Evolutionary conservation across 2,888 invertebrate species (phyloP).

Genomic region (Drosophila kanekoi): DNA sequence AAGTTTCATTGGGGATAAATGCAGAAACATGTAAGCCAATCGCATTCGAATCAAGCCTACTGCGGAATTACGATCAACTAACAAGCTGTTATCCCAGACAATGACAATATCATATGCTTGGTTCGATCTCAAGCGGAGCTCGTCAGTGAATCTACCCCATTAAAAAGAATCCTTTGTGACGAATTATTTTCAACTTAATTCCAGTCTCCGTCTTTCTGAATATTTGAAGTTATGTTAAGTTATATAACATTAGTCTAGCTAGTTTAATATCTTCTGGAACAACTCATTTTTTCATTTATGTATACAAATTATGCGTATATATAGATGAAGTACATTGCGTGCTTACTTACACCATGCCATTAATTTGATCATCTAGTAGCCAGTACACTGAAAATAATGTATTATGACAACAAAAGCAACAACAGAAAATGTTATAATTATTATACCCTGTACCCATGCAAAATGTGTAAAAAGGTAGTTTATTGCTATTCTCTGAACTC

Average conservation of each 20-base stretch:
- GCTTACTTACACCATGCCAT: slow-evolving; percentile 39
- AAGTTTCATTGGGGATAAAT: not conserved
- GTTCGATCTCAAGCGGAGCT: too few species aligned
- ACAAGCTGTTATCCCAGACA: too few species aligned
- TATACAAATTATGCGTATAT: slow-evolving; percentile 7
- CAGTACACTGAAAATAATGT: slow-evolving; percentile 32
- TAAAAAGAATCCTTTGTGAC: too few species aligned
- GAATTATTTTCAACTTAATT: not conserved
- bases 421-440: slow-evolving; percentile 33
- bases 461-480: too few species aligned
- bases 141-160: too few species aligned
- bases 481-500: too few species aligned
- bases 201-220: not conserved
- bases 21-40: too few species aligned
- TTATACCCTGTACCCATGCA: not conserved
- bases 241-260: too few species aligned
- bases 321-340: slow-evolving; percentile 4
- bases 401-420: slow-evolving; percentile 25
- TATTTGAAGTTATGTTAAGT: too few species aligned
- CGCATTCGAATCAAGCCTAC: too few species aligned
- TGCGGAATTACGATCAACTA: too few species aligned
- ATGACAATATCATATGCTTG: too few species aligned
- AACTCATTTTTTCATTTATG: not conserved
- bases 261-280: not conserved
- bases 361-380: slow-evolving; percentile 71